phyloP scores from a whole-genome alignment of 2,113 vertebrate species.

The Cepphus grylle region DNA sequence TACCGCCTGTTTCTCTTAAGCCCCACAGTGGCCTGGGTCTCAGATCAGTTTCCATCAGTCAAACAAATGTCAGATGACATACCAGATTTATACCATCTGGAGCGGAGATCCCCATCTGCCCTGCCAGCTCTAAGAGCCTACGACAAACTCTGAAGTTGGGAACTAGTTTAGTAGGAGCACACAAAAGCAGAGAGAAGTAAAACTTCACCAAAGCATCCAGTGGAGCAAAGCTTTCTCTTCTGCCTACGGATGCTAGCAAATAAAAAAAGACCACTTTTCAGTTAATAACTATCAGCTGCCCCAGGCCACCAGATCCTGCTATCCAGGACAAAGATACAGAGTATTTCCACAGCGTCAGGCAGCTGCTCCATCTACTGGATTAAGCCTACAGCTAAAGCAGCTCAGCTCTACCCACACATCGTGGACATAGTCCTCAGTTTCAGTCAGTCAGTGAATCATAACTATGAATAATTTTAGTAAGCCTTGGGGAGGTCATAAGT shows the following conservation, averaged over 20 bases:
- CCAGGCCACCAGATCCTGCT: neutral
- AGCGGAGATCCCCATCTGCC: neutral
- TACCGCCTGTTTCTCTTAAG: neutral
- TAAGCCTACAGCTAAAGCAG: neutral
- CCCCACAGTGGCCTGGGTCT: neutral
- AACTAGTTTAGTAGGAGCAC: neutral
- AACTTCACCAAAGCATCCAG: neutral
- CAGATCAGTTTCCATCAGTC: neutral
- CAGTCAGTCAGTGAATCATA: neutral
- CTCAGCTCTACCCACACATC: fast-evolving
- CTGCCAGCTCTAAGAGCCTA: neutral
- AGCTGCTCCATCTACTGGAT: conserved; percentile 54
- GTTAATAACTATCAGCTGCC: neutral
- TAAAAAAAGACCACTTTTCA: neutral
- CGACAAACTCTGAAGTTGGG: neutral
- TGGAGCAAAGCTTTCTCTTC: neutral
- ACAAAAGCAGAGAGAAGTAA: neutral
- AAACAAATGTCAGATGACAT: neutral
- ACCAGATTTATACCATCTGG: neutral
- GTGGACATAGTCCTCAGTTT: neutral
- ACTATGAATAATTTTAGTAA: neutral
- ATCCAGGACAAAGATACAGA: neutral
- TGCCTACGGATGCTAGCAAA: neutral
- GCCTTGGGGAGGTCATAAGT: neutral
- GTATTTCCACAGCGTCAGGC: neutral